Evolutionary conservation across 2,888 invertebrate species (phyloP), one percentile per base, ranked within the genome.

Genomic region (Electrophaes corylata): DNA sequence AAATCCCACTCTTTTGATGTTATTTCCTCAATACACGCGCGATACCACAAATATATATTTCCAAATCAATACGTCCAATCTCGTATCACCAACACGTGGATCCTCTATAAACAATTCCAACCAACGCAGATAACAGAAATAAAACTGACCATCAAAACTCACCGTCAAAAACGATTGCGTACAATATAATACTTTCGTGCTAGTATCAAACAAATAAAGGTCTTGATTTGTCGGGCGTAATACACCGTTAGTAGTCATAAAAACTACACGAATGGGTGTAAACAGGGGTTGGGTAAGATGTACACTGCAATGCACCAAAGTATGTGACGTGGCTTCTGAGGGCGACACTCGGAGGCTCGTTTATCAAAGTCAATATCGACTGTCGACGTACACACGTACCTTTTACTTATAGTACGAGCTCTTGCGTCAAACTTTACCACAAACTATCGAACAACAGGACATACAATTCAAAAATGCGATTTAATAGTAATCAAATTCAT

Each of bases 351-450:
- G 79, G 79, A 81, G 67, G 80, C 81, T 90, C 91, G 84, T 90
- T 91, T 90, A 89, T 89, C 90, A 91, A 88, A 90, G 91, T 89
- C 90, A 88, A 88, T 90, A 90, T 90, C 87, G 87, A 78, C 88
- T 87, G 86, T 82, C 86, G 83, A 76, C 83, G 80, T 78, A 82
- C 81, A 81, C 75, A 79, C 77, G 81, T 82, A 83, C 75, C 73
- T 78, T 79, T 81, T 84, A 78, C 79, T 78, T 82, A 43, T 59
- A 35, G 46, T 51, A 41, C 55, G 44, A 47, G 60, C 39, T 44
- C 43, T 33, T 31, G 56, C 43, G 35, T 56, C 14, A 10, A 29
- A 23, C 37, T 55, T 55, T 3, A 41, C 12, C 6, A 40, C 20
- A n/a, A 19, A 48, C 12, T 10, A 6, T 10, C 10, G 5, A 29